phyloP scores from a whole-genome alignment of 2,113 vertebrate genomes.

The Pseudorectes ferrugineus region DNA sequence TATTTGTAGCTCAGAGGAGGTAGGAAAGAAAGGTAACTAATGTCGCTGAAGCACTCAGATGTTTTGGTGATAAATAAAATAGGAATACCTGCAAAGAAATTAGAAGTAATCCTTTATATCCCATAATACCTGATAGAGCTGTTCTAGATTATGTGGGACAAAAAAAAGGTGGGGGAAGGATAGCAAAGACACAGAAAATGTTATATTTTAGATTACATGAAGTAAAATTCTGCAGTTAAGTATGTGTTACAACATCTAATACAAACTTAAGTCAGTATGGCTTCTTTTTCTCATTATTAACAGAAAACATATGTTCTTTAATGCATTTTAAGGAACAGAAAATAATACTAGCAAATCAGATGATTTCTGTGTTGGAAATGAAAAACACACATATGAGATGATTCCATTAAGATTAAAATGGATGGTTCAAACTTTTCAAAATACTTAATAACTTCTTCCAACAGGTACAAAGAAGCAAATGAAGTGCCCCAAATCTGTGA shows the following conservation, averaged over 20 bases:
- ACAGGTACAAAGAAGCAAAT: background rate
- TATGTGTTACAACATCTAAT: background rate
- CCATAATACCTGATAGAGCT: background rate
- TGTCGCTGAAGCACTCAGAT: background rate
- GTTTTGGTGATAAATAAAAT: background rate
- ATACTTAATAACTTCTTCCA: background rate
- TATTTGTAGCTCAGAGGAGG: background rate
- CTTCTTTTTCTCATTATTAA: background rate
- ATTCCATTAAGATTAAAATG: background rate
- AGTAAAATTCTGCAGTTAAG: background rate
- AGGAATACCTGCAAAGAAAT: background rate
- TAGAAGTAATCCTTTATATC: background rate
- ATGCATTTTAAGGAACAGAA: background rate
- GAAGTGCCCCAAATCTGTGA: accelerated
- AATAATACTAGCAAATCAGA: background rate
- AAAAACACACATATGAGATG: background rate
- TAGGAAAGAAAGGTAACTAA: background rate
- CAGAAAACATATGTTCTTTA: background rate
- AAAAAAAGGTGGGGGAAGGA: background rate
- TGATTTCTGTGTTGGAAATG: background rate
- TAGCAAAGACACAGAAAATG: background rate
- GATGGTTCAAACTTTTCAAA: background rate
- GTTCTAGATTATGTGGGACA: background rate
- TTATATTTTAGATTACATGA: background rate
- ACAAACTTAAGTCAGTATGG: background rate